Percentiles rank a stretch among this genome's conserved stretches.
phyloP scores from a whole-genome alignment of 2,888 invertebrate species.

The Panopea generosa region DNA sequence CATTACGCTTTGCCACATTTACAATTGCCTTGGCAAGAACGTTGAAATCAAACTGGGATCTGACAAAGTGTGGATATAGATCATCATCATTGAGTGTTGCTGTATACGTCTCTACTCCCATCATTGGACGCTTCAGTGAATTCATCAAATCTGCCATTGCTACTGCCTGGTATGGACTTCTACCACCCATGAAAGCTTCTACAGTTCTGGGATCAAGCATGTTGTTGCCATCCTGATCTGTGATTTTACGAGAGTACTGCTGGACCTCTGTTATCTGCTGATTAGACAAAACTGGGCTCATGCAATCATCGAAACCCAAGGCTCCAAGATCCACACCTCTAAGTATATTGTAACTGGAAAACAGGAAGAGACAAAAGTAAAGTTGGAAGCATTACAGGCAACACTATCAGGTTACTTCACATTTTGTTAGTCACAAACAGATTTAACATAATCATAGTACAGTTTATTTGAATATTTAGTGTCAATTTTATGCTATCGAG shows the following conservation, averaged over 20 bases:
- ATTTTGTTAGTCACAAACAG: no score
- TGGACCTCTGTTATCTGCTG: slow-evolving; percentile 69
- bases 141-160: slow-evolving; percentile 86
- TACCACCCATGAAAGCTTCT: slow-evolving; percentile 76
- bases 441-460: no score
- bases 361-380: background rate
- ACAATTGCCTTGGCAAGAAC: slow-evolving; percentile 79
- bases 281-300: slow-evolving; percentile 56
- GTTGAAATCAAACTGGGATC: slow-evolving; percentile 66
- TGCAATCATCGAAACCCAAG: slow-evolving; percentile 79
- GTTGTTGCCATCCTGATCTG: slow-evolving; percentile 58
- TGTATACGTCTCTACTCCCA: slow-evolving; percentile 74
- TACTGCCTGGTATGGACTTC: slow-evolving; percentile 63
- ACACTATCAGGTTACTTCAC: no score
- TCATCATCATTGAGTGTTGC: slow-evolving; percentile 62
- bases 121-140: slow-evolving; percentile 86
- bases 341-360: slow-evolving; percentile 54
- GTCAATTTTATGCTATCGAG: no score
- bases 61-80: slow-evolving; percentile 68
- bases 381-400: no score
- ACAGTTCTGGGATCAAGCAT: slow-evolving; percentile 73
- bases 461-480: no score
- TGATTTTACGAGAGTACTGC: slow-evolving; percentile 61
- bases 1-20: slow-evolving; percentile 81
- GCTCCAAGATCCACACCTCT: slow-evolving; percentile 74